Conservation (phyloP, 2,113 vertebrate genomes). For the Sialia sialis region DNA sequence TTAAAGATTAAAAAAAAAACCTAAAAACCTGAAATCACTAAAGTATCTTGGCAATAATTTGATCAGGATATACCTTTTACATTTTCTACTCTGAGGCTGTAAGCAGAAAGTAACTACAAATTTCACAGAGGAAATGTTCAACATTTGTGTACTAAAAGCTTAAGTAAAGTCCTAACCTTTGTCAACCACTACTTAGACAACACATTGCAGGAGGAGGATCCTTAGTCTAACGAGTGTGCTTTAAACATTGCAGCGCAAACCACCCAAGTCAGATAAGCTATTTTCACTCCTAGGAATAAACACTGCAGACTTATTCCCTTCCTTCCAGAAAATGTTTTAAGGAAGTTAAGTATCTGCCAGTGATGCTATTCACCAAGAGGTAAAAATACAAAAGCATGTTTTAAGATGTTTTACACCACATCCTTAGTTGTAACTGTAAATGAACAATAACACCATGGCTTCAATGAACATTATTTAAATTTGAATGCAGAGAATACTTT, state of each 20-base stretch:
- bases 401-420: background rate
- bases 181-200: background rate
- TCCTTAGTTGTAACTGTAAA: slow-evolving; percentile 3
- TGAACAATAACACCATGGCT: slow-evolving; percentile 22
- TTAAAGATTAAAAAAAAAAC: background rate
- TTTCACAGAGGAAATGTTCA: background rate
- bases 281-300: background rate
- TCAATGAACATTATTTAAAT: slow-evolving; percentile 56
- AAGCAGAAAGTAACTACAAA: background rate
- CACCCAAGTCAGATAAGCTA: background rate
- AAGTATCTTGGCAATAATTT: background rate
- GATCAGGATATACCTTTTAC: background rate
- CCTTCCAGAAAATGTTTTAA: background rate
- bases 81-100: background rate
- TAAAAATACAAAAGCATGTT: background rate
- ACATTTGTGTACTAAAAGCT: background rate
- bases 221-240: background rate
- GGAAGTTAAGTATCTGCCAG: background rate
- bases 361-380: background rate
- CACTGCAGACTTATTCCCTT: background rate
- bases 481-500: slow-evolving; percentile 85
- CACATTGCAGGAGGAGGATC: background rate
- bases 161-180: background rate
- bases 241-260: background rate
- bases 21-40: background rate